Conservation (phyloP, 2,797 vertebrate species). For the Chrosomus eos region DNA sequence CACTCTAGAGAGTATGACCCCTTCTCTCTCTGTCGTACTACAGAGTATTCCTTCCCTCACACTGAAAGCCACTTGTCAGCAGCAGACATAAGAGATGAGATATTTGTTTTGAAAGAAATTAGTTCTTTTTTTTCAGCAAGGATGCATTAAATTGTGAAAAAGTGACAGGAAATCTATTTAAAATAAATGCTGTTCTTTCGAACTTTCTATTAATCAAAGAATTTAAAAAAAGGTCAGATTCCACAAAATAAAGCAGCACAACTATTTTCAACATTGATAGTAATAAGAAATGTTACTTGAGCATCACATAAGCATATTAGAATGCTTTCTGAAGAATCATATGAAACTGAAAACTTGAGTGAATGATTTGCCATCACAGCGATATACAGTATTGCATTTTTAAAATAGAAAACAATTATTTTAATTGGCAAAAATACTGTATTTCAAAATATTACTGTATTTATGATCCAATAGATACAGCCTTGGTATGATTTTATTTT, state of each 20-base stretch:
- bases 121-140: neutral
- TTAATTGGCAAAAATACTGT: neutral
- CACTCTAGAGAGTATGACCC: neutral
- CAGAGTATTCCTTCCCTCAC: neutral
- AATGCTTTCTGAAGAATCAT: too few species aligned
- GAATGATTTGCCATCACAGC: neutral
- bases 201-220: neutral
- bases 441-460: neutral
- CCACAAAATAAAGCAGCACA: too few species aligned
- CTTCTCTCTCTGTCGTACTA: neutral
- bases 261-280: too few species aligned
- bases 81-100: neutral
- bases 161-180: neutral
- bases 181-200: neutral
- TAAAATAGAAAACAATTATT: neutral
- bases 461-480: neutral
- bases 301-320: too few species aligned
- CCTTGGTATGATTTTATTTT: neutral
- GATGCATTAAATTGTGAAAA: neutral
- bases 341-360: neutral
- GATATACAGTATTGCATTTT: neutral
- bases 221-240: neutral
- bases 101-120: neutral
- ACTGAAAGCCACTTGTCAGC: neutral
- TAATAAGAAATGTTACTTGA: too few species aligned